phyloP scores from a whole-genome alignment of 1,140 invertebrate species.

The Platyura marginata region DNA sequence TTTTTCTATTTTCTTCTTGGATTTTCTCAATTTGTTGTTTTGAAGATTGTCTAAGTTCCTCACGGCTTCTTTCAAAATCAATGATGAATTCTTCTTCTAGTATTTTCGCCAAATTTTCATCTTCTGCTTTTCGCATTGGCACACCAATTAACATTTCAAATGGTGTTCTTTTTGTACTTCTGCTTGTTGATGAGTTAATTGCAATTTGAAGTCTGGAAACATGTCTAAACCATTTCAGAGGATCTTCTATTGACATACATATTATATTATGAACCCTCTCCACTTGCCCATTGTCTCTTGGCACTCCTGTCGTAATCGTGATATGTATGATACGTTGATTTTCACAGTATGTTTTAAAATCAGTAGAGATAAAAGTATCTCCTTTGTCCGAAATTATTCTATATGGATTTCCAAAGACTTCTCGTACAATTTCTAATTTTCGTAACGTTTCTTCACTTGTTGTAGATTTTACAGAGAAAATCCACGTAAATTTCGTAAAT shows the following conservation, averaged over 20 bases:
- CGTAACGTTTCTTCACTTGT: constrained; percentile 5
- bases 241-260: constrained; percentile 8
- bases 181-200: constrained; percentile 4
- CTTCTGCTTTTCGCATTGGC: neutral
- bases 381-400: constrained; percentile 7
- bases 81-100: neutral
- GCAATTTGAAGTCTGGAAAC: constrained; percentile 5
- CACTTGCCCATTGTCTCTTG: constrained; percentile 9
- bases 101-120: neutral
- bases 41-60: constrained; percentile 14
- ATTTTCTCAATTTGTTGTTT: constrained; percentile 12
- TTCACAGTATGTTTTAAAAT: constrained; percentile 6
- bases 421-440: constrained; percentile 9
- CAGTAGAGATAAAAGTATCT: no score
- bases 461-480: constrained; percentile 10
- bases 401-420: constrained; percentile 6
- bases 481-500: no score
- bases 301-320: constrained; percentile 5
- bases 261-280: constrained; percentile 9
- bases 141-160: neutral
- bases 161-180: neutral
- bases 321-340: constrained; percentile 6
- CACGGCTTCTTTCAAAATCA: constrained; percentile 6
- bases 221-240: constrained; percentile 7
- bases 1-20: no score